A percentile compares a stretch with the other conserved stretches of the same genome.
Evolutionary conservation across 2,888 invertebrate genomes (phyloP).

Genomic region (Leucophenga maculata): DNA sequence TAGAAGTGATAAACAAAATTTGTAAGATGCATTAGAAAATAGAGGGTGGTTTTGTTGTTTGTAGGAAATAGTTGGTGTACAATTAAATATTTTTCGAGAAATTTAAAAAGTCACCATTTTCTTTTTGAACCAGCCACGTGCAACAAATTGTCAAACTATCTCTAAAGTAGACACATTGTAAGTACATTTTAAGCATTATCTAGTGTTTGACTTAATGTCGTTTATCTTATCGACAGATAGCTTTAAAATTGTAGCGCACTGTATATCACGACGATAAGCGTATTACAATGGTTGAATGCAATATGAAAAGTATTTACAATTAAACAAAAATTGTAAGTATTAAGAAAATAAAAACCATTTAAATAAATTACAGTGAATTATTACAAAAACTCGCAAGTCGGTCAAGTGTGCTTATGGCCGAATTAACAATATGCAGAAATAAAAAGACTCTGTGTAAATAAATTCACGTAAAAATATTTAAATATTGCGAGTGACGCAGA

Average conservation of each 20-base stretch:
- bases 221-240: background rate
- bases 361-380: conserved; percentile 28
- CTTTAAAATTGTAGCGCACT: background rate
- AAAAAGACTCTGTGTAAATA: background rate
- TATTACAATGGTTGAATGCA: background rate
- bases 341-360: conserved; percentile 26
- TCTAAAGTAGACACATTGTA: background rate
- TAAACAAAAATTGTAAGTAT: background rate
- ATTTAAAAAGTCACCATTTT: too few relatives aligned
- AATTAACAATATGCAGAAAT: conserved; percentile 43
- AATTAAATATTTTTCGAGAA: too few relatives aligned
- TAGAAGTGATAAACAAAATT: too few relatives aligned
- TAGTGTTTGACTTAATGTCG: background rate
- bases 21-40: too few relatives aligned
- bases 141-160: too few relatives aligned
- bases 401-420: conserved; percentile 54
- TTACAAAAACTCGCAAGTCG: conserved; percentile 41
- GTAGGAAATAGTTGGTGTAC: too few relatives aligned
- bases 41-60: too few relatives aligned
- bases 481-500: conserved; percentile 38
- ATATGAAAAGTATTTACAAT: conserved; percentile 2
- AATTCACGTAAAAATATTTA: too few relatives aligned
- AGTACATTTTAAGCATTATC: background rate
- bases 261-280: background rate
- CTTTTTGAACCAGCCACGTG: too few relatives aligned